phyloP scores from a whole-genome alignment of 1,140 invertebrate genomes.

The Aphelenchoides besseyi region DNA sequence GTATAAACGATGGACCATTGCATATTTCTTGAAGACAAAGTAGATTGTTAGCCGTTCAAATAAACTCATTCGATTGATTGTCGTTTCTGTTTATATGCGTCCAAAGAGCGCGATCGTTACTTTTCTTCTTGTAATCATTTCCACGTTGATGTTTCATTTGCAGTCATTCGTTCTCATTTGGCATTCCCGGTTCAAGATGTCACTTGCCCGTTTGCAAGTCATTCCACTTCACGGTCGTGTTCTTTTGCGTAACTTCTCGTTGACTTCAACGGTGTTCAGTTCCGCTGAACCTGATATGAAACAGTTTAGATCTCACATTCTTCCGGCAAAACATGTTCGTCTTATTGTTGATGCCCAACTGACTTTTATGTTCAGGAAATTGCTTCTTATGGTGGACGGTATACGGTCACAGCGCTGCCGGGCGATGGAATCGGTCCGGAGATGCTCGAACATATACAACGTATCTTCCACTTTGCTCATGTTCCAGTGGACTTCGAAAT shows the following conservation, averaged over 20 bases:
- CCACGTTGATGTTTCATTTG: background rate
- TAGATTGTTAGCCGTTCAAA: background rate
- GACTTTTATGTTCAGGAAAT: background rate
- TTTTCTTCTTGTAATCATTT: too few relatives aligned
- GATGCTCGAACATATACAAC: conserved; percentile 82
- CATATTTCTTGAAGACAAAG: background rate
- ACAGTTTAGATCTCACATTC: background rate
- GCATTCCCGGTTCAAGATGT: background rate
- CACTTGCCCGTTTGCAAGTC: background rate
- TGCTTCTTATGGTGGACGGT: conserved; percentile 77
- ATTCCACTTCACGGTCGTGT: background rate
- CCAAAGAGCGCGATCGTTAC: too few relatives aligned
- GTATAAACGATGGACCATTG: conserved; percentile 38
- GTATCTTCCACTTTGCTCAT: conserved; percentile 72
- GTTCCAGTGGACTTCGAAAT: conserved; percentile 89
- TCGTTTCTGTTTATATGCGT: background rate
- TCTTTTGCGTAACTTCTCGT: background rate
- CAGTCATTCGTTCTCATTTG: background rate
- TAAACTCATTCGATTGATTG: background rate
- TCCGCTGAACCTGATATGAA: background rate
- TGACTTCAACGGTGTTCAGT: too few relatives aligned
- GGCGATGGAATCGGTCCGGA: conserved; percentile 92
- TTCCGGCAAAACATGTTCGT: background rate
- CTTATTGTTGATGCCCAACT: background rate
- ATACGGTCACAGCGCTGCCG: conserved; percentile 86